Evolutionary conservation across 2,113 vertebrate species (phyloP).

Genomic region (Anseranas semipalmata): DNA sequence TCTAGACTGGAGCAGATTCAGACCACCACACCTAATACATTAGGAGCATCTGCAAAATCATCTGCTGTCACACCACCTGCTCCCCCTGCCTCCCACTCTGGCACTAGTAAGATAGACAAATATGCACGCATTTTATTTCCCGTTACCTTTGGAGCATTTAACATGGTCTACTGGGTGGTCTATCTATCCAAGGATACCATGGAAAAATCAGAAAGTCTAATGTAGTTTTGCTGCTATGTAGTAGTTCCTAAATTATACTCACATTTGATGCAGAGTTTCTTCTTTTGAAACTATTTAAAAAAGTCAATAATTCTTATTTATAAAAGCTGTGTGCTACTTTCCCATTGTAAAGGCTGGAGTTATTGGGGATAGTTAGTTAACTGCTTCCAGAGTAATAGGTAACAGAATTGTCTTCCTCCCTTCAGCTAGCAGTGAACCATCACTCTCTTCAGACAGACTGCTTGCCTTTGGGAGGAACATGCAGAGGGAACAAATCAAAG

Average conservation of each 20-base stretch:
- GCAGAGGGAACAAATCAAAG: not conserved
- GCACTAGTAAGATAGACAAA: constrained; percentile 99
- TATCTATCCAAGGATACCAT: constrained; percentile 98
- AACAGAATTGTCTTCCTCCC: constrained; percentile 58
- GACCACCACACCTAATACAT: constrained; percentile 80
- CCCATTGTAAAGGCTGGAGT: constrained; percentile 71
- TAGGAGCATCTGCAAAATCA: constrained; percentile 79
- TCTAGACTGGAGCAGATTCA: constrained; percentile 90
- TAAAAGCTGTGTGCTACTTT: constrained; percentile 75
- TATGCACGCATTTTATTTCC: constrained; percentile 98
- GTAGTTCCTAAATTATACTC: constrained; percentile 72
- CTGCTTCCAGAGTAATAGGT: constrained; percentile 41
- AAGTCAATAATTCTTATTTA: constrained; percentile 75
- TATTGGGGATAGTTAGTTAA: constrained; percentile 63
- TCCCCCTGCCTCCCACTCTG: constrained; percentile 79
- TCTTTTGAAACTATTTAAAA: constrained; percentile 81
- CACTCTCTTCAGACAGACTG: constrained; percentile 18
- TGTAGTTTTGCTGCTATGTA: constrained; percentile 78
- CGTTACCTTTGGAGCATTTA: constrained; percentile 96
- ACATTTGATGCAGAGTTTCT: constrained; percentile 77
- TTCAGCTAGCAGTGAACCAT: constrained; percentile 41
- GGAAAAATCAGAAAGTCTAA: constrained; percentile 87
- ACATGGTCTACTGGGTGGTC: constrained; percentile 99
- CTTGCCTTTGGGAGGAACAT: constrained; percentile 25
- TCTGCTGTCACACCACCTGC: constrained; percentile 69